phyloP scores from a whole-genome alignment of 2,888 invertebrate species.

The Phortica okadai region DNA sequence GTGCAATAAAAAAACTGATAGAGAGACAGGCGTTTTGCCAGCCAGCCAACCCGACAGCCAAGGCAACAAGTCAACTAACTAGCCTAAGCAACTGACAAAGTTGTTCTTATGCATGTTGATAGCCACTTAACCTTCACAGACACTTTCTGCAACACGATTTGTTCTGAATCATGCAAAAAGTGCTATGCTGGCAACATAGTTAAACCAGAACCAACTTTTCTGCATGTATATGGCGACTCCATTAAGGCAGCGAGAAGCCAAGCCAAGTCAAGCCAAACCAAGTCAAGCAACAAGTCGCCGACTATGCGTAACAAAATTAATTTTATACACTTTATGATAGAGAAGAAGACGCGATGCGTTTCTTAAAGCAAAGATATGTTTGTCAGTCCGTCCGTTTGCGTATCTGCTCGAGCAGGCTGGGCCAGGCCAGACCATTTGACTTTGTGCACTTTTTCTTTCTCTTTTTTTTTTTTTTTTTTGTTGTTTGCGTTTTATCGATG shows the following conservation, averaged over 20 bases:
- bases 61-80: conserved; percentile 17
- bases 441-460: conserved; percentile 21
- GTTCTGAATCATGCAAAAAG: background rate
- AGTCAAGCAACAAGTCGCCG: background rate
- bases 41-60: background rate
- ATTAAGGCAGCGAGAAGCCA: background rate
- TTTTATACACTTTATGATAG: conserved; percentile 30
- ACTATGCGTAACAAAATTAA: conserved; percentile 23
- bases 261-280: background rate
- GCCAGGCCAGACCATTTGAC: background rate
- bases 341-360: conserved; percentile 12
- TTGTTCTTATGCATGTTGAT: conserved; percentile 38
- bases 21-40: conserved; percentile 34
- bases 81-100: conserved; percentile 18
- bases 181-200: background rate
- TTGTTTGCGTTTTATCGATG: conserved; percentile 32
- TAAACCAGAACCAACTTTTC: conserved; percentile 2
- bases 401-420: background rate
- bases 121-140: conserved; percentile 47
- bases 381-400: background rate
- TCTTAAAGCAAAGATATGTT: background rate
- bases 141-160: conserved; percentile 17
- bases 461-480: conserved; percentile 5
- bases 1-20: conserved; percentile 28
- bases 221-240: conserved; percentile 17